Evolutionary conservation across 2,797 vertebrate species (phyloP).

Genomic region (Scyliorhinus canicula): DNA sequence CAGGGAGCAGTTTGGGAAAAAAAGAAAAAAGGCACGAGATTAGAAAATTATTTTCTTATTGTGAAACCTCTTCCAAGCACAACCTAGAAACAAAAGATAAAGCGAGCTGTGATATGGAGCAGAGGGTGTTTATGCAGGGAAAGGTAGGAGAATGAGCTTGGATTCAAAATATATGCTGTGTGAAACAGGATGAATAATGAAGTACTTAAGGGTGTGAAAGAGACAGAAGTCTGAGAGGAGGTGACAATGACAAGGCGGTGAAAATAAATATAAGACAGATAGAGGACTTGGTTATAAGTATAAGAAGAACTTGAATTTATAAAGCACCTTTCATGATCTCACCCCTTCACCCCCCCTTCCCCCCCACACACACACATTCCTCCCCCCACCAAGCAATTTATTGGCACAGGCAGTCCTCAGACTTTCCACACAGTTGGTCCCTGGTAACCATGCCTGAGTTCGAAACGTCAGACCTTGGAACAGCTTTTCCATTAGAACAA

Average conservation of each 20-base stretch:
- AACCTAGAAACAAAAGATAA: background rate
- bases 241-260: conserved; percentile 6
- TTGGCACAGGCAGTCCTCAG: too few species aligned
- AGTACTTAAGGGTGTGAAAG: conserved; percentile 30
- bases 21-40: too few species aligned
- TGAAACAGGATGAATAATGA: conserved; percentile 37
- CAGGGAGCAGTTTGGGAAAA: background rate
- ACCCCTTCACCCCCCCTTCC: too few species aligned
- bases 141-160: conserved; percentile 7
- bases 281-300: background rate
- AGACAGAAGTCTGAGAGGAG: conserved; percentile 32
- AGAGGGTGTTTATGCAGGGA: conserved; percentile 22
- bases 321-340: too few species aligned
- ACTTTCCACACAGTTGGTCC: too few species aligned
- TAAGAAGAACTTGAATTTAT: background rate
- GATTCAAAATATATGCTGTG: conserved; percentile 24
- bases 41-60: background rate
- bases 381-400: too few species aligned
- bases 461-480: too few species aligned
- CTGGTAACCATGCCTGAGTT: too few species aligned
- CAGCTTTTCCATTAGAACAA: too few species aligned
- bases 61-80: background rate
- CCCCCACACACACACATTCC: too few species aligned
- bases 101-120: background rate
- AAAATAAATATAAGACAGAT: conserved; percentile 1